Evolutionary conservation across 2,888 invertebrate species (phyloP), one percentile per base, ranked within the genome.

Genomic region (Poecilus cupreus): DNA sequence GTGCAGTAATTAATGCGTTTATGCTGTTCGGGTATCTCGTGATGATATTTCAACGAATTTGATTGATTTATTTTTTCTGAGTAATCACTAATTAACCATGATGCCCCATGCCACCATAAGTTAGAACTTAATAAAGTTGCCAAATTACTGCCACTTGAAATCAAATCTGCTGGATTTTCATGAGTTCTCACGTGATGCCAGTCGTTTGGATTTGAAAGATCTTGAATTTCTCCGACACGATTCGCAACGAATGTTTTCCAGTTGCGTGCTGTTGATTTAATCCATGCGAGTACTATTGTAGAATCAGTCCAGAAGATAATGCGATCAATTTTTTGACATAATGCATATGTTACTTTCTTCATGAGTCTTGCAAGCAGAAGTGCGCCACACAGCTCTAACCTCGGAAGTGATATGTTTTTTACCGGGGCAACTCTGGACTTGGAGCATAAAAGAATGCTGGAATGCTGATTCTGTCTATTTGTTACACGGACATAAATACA

Each of bases 311-410:
- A 86, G 22, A 80, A 83, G 18, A 20, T 82, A 1, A 82, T 54
- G 32, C 81, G 10, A 0, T 43, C 43, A 20, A 83, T 22, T 1
- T 57, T 22, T 2, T 83, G 18, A 3, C 70, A 43, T 1, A 84
- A 54, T 3, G 82, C 51, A 0, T 37, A 49, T n/a, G 68, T 46
- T 0, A 85, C 82, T 11, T 77, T 77, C 2, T 39, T 32, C 10
- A 83, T 8, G 11, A 86, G 82, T 49, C 83, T 70, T 5, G 85
- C 74, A 4, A 85, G 57, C 11, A 86, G 60, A 1, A 85, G 43
- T 3, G 87, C 86, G n/a, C 82, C 85, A 49, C 85, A 85, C 0
- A 87, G 82, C 74, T 87, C 87, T 8, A 87, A 72, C 10, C 84
- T 22, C 8, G 87, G 87, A 20, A 87, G 51, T 1, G 86, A 82